Base-by-base conservation (phyloP, 2,797 vertebrate genomes). In the Telmatherina bonti region DNA sequence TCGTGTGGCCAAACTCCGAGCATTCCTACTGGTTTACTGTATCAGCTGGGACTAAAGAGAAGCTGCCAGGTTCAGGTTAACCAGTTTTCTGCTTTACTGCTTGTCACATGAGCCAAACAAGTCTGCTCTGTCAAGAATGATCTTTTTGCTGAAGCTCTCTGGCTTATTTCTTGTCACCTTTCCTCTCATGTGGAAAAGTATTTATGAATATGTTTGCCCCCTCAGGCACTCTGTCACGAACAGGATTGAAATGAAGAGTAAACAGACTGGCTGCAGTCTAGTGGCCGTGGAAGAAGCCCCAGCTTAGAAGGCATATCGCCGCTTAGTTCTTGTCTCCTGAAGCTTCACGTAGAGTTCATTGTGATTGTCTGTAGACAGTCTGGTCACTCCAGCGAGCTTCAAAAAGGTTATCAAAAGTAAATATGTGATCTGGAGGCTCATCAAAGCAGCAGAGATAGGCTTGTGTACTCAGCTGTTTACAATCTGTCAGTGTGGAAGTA, bases 381-480 rank as follows among this genome's bases (percentile, higher is more conserved):
- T 63, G 70, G 57, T 60, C 67, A 74, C 76, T 70, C 80, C 78
- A 75, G 86, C 69, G 45, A 22, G 77, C 70, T 72, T 60, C 68
- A 61, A 71, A 71, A 83, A 81, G 77, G 90, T 93, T 95, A 94
- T 95, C 94, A 85, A 74, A 81, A 88, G 85, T 81, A 92, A 85
- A 74, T 84, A 93, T 89, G 70, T 88, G 79, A 87, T 85, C 84
- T 83, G 88, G 89, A 92, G 78, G 84, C 78, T 89, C 89, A 91
- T 93, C 87, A 85, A 80, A 70, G 87, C 76, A 82, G 84, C 90
- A 89, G 90, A 91, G 93, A 94, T 93, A 92, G 85, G 91, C 83
- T 77, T 84, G 71, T 95, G 88, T 91, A 78, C 90, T 88, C 90
- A 90, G 82, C 80, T 89, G 93, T 89, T 92, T 74, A 91, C 94